Evolutionary conservation across 2,113 vertebrate genomes (phyloP).

Genomic region (Origma solitaria): DNA sequence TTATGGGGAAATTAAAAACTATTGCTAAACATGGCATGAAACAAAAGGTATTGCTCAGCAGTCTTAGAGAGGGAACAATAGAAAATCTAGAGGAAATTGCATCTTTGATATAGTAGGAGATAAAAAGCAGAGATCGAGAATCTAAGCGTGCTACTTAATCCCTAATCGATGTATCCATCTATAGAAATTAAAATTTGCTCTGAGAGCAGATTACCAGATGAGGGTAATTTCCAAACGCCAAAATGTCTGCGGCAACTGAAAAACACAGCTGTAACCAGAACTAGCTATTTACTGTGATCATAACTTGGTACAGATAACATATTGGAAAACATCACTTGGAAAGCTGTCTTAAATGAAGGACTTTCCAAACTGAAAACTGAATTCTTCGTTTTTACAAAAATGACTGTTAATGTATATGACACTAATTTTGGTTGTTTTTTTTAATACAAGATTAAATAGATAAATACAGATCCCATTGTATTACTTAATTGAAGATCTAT

Average conservation of each 20-base stretch:
- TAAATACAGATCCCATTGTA: background rate
- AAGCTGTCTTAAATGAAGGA: background rate
- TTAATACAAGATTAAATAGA: background rate
- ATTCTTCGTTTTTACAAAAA: background rate
- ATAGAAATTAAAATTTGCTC: background rate
- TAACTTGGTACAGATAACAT: background rate
- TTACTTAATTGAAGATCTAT: background rate
- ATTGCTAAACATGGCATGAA: background rate
- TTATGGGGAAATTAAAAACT: background rate
- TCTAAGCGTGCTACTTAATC: background rate
- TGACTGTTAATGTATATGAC: background rate
- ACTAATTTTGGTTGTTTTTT: background rate
- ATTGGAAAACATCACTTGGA: background rate
- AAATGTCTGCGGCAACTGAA: background rate
- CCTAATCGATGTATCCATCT: background rate
- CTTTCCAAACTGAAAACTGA: background rate
- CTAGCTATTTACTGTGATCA: background rate
- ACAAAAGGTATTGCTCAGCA: background rate
- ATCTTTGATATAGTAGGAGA: background rate
- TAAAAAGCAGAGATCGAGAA: background rate
- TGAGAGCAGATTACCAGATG: background rate
- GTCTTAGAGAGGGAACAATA: background rate
- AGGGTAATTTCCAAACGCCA: background rate
- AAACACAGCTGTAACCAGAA: background rate
- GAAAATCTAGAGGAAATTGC: background rate